Conservation (phyloP, 2,888 invertebrate species). For the Eristalis intricaria region DNA sequence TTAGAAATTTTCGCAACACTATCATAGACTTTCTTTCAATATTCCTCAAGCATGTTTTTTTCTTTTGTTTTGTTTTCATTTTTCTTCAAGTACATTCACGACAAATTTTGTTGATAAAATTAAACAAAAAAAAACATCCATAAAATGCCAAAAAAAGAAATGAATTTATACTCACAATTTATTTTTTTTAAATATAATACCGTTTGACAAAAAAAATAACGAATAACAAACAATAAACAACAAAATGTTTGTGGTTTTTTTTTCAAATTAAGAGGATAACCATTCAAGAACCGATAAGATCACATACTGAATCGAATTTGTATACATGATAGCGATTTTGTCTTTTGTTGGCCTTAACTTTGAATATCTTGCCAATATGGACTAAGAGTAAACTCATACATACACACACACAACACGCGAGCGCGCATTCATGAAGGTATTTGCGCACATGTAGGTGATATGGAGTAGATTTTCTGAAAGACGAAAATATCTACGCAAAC, state of each 20-base stretch:
- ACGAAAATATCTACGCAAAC: conserved; percentile 47
- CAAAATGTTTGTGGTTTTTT: not conserved
- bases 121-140: not conserved
- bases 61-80: not conserved
- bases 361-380: conserved; percentile 51
- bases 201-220: conserved; percentile 1
- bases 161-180: not conserved
- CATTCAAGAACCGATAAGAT: conserved; percentile 55
- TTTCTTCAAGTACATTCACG: not conserved
- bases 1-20: not conserved
- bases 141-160: not conserved
- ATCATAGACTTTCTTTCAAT: not conserved
- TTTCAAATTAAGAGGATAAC: conserved; percentile 36
- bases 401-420: not conserved
- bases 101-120: not conserved
- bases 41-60: not conserved
- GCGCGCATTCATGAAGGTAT: not conserved
- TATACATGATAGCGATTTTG: conserved; percentile 40
- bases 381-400: not conserved
- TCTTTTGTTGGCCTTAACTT: conserved; percentile 52
- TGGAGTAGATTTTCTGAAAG: conserved; percentile 2
- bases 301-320: conserved; percentile 53
- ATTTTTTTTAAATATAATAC: not conserved
- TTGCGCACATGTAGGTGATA: not conserved
- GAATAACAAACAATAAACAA: conserved; percentile 12